phyloP scores from a whole-genome alignment of 2,113 vertebrate species.

The Pseudonaja textilis region DNA sequence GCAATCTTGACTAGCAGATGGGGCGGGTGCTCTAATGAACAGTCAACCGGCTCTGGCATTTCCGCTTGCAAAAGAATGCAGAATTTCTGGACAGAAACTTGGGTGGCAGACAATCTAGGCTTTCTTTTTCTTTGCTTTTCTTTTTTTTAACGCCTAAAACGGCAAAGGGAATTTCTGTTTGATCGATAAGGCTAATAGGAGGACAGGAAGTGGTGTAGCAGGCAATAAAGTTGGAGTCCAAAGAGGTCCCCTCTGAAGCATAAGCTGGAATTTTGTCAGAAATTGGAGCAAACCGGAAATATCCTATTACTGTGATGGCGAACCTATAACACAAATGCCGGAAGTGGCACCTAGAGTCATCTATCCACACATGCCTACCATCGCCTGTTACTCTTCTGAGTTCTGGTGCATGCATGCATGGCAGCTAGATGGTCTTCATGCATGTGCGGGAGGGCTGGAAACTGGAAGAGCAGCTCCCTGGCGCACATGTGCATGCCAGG shows the following conservation, averaged over 20 bases:
- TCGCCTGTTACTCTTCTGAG: too few species aligned
- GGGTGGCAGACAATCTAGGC: not conserved
- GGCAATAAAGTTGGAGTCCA: not conserved
- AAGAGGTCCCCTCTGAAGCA: not conserved
- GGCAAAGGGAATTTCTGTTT: not conserved
- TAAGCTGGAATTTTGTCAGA: not conserved
- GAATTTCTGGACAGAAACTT: slow-evolving; percentile 17
- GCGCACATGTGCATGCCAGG: too few species aligned
- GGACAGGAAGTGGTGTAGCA: not conserved
- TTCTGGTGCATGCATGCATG: too few species aligned
- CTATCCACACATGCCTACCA: too few species aligned
- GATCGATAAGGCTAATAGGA: not conserved
- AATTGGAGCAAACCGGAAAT: not conserved
- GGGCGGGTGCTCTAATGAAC: slow-evolving; percentile 37
- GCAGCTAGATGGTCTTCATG: too few species aligned
- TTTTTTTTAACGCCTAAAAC: not conserved
- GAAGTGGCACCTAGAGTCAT: too few species aligned
- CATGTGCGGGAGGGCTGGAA: too few species aligned
- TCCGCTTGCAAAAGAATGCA: slow-evolving; percentile 2
- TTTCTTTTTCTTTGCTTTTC: not conserved
- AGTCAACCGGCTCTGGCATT: slow-evolving; percentile 20
- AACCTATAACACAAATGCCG: too few species aligned
- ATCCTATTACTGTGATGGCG: not conserved
- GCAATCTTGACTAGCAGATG: slow-evolving; percentile 25
- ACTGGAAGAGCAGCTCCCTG: too few species aligned